Percentiles rank a stretch among this genome's conserved stretches.
These are phyloP conservation scores for Chondrilla cf. caribensis DNA, from an alignment of 37 sponge, comb jelly and placozoan species.

Conservation along the genomic window DNA sequence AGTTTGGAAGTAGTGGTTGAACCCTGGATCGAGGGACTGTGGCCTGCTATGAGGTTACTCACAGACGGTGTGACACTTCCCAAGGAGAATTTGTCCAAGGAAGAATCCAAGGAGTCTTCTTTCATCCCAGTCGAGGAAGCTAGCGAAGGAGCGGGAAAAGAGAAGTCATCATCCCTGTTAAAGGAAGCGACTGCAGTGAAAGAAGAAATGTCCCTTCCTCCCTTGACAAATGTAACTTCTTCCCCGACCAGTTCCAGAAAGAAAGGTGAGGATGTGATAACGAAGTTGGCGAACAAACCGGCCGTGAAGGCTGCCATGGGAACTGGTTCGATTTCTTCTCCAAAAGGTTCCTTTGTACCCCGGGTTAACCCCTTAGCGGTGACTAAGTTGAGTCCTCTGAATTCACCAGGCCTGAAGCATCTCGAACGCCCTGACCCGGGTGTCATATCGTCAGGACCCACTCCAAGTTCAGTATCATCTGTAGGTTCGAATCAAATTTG, in stretches of 20 bases:
- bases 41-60: constrained; percentile 61
- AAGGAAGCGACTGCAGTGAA: background rate
- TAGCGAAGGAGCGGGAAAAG: no score
- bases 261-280: background rate
- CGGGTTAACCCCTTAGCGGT: background rate
- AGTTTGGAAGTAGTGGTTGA: constrained; percentile 95
- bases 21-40: constrained; percentile 95
- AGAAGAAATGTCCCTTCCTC: background rate
- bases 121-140: background rate
- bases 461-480: background rate
- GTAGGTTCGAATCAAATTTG: background rate
- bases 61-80: background rate
- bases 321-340: background rate
- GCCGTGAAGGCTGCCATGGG: background rate
- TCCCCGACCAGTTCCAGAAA: background rate
- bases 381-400: background rate
- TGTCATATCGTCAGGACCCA: background rate
- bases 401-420: background rate
- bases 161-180: background rate
- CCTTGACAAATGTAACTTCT: background rate
- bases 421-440: background rate
- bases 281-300: background rate
- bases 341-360: background rate
- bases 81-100: background rate
- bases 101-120: background rate